Evolutionary conservation across 2,888 invertebrate genomes (phyloP).

Genomic region (Portevinia maculata): DNA sequence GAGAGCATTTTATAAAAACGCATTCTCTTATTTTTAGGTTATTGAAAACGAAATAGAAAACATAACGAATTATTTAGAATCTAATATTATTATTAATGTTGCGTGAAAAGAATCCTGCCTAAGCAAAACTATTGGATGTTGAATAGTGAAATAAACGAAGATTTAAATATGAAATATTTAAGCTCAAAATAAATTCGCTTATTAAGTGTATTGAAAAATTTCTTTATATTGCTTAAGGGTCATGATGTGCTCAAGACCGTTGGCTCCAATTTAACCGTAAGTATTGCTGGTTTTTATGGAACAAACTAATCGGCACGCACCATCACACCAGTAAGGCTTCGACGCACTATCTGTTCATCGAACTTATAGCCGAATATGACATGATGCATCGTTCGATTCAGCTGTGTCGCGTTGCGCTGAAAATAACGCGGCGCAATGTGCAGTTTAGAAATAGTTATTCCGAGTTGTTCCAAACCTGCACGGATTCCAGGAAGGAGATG

Average conservation of each 20-base stretch:
- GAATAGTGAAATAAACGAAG: slow-evolving; percentile 61
- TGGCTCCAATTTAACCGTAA: too few species aligned
- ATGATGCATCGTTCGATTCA: too few species aligned
- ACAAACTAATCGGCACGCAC: too few species aligned
- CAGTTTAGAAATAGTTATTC: too few species aligned
- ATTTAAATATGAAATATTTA: slow-evolving; percentile 56
- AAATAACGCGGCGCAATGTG: too few species aligned
- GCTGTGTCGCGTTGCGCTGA: too few species aligned
- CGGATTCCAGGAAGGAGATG: too few species aligned
- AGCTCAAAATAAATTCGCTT: slow-evolving; percentile 69
- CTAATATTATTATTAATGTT: slow-evolving; percentile 24
- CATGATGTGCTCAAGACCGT: background rate
- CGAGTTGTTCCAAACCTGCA: too few species aligned
- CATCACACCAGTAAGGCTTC: too few species aligned
- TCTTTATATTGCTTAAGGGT: background rate
- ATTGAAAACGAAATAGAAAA: slow-evolving; percentile 2
- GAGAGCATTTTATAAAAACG: slow-evolving; percentile 20
- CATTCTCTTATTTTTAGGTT: slow-evolving; percentile 18
- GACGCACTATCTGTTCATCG: too few species aligned
- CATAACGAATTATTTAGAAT: slow-evolving; percentile 32
- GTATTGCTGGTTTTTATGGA: too few species aligned
- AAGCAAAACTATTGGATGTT: slow-evolving; percentile 57
- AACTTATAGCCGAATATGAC: too few species aligned
- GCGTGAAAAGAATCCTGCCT: slow-evolving; percentile 66
- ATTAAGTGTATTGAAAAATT: slow-evolving; percentile 46